These are phyloP conservation scores for Neotoxoptera formosana DNA, from an alignment of 1,140 invertebrate species.

Conservation along the genomic window DNA sequence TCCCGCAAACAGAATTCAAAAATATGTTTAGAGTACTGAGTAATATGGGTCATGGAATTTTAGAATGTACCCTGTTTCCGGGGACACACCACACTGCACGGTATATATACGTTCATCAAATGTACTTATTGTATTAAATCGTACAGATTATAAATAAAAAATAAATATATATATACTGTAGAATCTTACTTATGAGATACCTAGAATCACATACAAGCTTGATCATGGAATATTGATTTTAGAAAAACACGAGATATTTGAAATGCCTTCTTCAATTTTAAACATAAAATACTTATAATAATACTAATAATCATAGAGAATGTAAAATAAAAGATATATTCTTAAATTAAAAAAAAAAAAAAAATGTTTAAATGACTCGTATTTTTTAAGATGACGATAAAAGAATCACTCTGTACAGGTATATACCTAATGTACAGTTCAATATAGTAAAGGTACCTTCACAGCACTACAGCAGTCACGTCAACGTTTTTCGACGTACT, in stretches of 20 bases:
- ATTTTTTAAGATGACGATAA: too few relatives aligned
- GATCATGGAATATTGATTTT: neutral
- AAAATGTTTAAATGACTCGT: too few relatives aligned
- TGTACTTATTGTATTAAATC: neutral
- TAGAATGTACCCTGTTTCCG: too few relatives aligned
- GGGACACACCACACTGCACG: too few relatives aligned
- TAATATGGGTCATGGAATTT: too few relatives aligned
- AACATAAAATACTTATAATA: too few relatives aligned
- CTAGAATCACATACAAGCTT: too few relatives aligned
- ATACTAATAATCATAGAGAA: neutral
- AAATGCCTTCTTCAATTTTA: neutral
- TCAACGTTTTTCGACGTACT: neutral
- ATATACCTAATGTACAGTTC: neutral
- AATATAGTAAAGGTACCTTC: neutral
- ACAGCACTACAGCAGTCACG: neutral
- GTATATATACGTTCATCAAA: neutral
- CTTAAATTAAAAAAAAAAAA: neutral
- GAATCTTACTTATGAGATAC: too few relatives aligned
- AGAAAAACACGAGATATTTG: neutral
- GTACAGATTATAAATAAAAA: neutral
- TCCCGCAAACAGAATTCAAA: too few relatives aligned
- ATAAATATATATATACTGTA: neutral
- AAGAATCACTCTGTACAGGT: neutral
- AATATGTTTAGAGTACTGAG: too few relatives aligned
- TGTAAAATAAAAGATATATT: neutral